Conservation (phyloP, 2,888 invertebrate genomes). For the Colostygia pectinataria region DNA sequence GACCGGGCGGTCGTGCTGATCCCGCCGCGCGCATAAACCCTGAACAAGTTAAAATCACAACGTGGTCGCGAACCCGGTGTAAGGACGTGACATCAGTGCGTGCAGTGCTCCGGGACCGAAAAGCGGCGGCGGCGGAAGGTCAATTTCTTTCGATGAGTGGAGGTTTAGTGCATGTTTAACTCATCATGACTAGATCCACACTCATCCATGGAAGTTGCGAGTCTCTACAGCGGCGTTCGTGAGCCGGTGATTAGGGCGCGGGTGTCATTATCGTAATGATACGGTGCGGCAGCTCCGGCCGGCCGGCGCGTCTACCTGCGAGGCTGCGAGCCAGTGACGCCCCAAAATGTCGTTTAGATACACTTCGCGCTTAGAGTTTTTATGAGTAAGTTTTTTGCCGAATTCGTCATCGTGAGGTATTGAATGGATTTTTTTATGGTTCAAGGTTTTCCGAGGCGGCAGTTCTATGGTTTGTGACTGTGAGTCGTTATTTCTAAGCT, state of each 20-base stretch:
- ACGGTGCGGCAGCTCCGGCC: slow-evolving; percentile 73
- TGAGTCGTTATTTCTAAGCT: slow-evolving; percentile 44
- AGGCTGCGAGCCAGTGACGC: slow-evolving; percentile 41
- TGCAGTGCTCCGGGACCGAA: slow-evolving; percentile 65
- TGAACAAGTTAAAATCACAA: slow-evolving; percentile 56
- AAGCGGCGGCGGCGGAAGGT: slow-evolving; percentile 57
- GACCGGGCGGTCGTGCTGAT: slow-evolving; percentile 57
- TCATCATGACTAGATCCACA: slow-evolving; percentile 91
- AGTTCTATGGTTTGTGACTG: slow-evolving; percentile 29
- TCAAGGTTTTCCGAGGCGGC: slow-evolving; percentile 37
- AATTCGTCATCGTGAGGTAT: slow-evolving; percentile 49
- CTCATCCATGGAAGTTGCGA: slow-evolving; percentile 88
- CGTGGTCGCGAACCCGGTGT: slow-evolving; percentile 75
- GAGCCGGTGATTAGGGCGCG: slow-evolving; percentile 57
- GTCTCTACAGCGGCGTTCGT: slow-evolving; percentile 65
- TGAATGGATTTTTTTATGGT: slow-evolving; percentile 51
- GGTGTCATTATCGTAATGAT: slow-evolving; percentile 75
- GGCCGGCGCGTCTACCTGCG: slow-evolving; percentile 64
- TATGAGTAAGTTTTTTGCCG: slow-evolving; percentile 68
- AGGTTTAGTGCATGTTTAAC: slow-evolving; percentile 88
- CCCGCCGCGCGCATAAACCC: slow-evolving; percentile 54
- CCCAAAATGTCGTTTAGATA: slow-evolving; percentile 68
- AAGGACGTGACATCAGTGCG: slow-evolving; percentile 77
- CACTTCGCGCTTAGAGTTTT: slow-evolving; percentile 62
- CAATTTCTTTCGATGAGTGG: slow-evolving; percentile 88